phyloP scores from a whole-genome alignment of 1,140 invertebrate species.

The Atta colombica region DNA sequence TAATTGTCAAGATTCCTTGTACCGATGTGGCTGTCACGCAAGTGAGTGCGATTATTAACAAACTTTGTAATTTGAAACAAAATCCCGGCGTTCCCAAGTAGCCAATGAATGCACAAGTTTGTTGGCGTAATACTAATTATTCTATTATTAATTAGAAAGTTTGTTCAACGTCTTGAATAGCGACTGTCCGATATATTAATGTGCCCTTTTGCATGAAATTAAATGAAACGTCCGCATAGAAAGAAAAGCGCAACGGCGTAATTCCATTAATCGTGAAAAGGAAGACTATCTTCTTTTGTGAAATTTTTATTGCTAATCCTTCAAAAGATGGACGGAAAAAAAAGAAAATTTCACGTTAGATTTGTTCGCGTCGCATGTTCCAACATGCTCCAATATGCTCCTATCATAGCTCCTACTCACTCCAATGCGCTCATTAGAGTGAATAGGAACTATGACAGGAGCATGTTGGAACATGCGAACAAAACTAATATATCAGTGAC shows the following conservation, averaged over 20 bases:
- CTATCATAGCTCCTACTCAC: too few relatives aligned
- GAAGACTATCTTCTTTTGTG: constrained; percentile 28
- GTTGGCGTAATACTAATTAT: constrained; percentile 31
- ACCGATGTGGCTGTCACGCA: constrained; percentile 20
- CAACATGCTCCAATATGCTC: too few relatives aligned
- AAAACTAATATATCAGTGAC: background rate
- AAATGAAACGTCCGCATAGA: constrained; percentile 35
- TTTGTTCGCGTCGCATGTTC: too few relatives aligned
- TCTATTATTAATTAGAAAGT: constrained; percentile 62
- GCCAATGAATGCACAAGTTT: background rate
- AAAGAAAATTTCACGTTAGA: background rate
- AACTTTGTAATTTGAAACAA: constrained; percentile 54
- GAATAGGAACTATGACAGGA: too few relatives aligned
- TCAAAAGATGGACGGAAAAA: background rate
- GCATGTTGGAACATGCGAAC: too few relatives aligned
- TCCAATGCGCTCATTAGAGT: too few relatives aligned
- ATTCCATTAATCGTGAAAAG: constrained; percentile 18
- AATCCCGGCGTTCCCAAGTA: background rate
- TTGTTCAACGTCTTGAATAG: constrained; percentile 36
- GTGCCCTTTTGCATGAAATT: background rate
- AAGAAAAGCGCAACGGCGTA: constrained; percentile 27
- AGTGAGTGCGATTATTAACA: constrained; percentile 42
- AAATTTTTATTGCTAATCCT: constrained; percentile 27
- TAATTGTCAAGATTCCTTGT: constrained; percentile 41
- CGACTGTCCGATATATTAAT: constrained; percentile 1